Evolutionary conservation across 2,113 vertebrate genomes (phyloP).

Genomic region (Clarias batrachus): DNA sequence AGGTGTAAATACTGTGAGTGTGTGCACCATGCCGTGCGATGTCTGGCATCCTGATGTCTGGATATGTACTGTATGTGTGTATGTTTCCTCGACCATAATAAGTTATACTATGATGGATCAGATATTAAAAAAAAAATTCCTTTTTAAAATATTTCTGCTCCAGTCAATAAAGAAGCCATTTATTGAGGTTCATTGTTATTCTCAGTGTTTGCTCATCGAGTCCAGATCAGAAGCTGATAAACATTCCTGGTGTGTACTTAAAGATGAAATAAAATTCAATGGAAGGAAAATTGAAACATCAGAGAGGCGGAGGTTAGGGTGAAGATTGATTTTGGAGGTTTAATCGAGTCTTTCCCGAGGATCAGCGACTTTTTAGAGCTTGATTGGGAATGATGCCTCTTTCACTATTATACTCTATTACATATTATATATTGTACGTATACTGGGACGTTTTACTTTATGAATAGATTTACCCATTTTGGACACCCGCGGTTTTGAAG

Average conservation of each 20-base stretch:
- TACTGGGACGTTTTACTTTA: conserved; percentile 8
- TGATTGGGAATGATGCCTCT: conserved; percentile 25
- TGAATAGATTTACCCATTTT: conserved; percentile 8
- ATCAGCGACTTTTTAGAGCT: conserved; percentile 20
- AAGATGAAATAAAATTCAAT: conserved; percentile 21
- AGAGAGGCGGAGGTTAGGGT: background rate
- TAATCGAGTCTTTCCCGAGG: background rate
- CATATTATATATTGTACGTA: background rate
- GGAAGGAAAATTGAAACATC: conserved; percentile 15
- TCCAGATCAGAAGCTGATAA: conserved; percentile 30
- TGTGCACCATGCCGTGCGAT: too few relatives aligned
- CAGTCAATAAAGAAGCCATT: conserved; percentile 35
- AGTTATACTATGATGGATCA: background rate
- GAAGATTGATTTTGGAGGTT: conserved; percentile 25
- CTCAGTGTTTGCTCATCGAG: conserved; percentile 22
- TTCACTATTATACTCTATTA: background rate
- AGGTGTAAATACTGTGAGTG: background rate
- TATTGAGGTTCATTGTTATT: conserved; percentile 42
- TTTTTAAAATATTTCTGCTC: background rate
- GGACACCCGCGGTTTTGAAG: conserved; percentile 5
- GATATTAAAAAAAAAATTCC: background rate
- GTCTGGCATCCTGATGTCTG: background rate
- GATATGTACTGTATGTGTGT: too few relatives aligned
- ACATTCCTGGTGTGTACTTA: conserved; percentile 11
- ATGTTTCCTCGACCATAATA: too few relatives aligned